phyloP scores from a whole-genome alignment of 2,113 vertebrate genomes.

The Pipa parva region DNA sequence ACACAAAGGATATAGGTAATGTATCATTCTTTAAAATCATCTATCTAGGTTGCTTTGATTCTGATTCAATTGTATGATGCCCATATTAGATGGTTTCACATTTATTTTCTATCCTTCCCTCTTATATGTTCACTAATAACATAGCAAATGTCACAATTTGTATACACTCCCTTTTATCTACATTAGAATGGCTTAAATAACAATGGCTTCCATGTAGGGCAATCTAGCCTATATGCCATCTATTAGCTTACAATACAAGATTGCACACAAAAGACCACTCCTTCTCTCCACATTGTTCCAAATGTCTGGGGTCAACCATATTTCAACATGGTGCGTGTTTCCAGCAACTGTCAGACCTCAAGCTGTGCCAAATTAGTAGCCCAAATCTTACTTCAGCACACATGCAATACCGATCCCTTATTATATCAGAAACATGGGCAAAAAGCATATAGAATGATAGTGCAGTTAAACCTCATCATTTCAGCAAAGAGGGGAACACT shows the following conservation, averaged over 20 bases:
- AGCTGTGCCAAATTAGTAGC: neutral
- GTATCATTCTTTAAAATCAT: no score
- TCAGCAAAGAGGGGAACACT: no score
- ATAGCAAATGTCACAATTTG: neutral
- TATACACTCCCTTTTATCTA: no score
- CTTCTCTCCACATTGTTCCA: conserved; percentile 58
- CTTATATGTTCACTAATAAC: neutral
- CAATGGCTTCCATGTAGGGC: neutral
- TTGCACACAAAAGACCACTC: conserved; percentile 58
- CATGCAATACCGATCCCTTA: neutral
- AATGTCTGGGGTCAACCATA: conserved; percentile 29
- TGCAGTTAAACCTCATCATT: no score
- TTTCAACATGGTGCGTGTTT: conserved; percentile 24
- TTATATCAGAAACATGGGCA: neutral
- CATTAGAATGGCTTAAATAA: neutral
- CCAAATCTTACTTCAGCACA: neutral
- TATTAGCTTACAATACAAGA: conserved; percentile 41
- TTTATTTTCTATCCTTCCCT: neutral
- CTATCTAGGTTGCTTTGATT: no score
- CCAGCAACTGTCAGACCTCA: conserved; percentile 2
- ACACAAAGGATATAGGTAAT: no score
- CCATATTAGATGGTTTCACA: no score
- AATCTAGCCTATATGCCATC: neutral
- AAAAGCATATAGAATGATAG: no score
- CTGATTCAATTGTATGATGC: no score